Evolutionary conservation across 2,888 invertebrate species (phyloP).

Genomic region (Himalopsyche tibetana): DNA sequence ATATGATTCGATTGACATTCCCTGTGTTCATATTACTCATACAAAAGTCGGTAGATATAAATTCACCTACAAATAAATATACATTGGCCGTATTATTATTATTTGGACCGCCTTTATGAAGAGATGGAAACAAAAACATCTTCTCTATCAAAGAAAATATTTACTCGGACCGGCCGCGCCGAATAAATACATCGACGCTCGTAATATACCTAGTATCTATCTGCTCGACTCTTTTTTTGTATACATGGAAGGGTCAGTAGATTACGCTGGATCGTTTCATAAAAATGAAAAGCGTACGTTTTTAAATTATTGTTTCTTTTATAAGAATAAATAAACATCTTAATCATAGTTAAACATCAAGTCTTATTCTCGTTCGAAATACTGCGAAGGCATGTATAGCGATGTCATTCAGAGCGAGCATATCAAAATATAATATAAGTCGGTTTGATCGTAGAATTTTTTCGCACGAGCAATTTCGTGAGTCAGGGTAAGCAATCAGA

Average conservation of each 20-base stretch:
- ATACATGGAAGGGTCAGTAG: slow-evolving; percentile 38
- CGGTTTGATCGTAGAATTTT: no score
- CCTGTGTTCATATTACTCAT: background rate
- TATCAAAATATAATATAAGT: no score
- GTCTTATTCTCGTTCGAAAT: background rate
- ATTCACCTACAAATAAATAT: slow-evolving; percentile 36
- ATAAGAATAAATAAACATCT: slow-evolving; percentile 12
- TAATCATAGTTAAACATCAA: no score
- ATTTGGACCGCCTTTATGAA: slow-evolving; percentile 57
- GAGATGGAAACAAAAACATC: slow-evolving; percentile 61
- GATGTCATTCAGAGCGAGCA: background rate
- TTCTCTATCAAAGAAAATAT: slow-evolving; percentile 61
- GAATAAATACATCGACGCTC: slow-evolving; percentile 52
- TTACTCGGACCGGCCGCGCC: slow-evolving; percentile 45
- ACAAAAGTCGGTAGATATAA: slow-evolving; percentile 11
- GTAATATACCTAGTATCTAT: background rate
- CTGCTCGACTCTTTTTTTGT: background rate
- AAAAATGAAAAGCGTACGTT: slow-evolving; percentile 1
- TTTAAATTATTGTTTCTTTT: slow-evolving; percentile 29
- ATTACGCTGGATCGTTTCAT: background rate
- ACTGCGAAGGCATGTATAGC: background rate
- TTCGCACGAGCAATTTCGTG: no score
- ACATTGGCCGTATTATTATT: slow-evolving; percentile 47
- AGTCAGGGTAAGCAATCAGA: no score
- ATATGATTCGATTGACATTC: background rate